Percentiles rank a stretch among this genome's conserved stretches.
phyloP scores from a whole-genome alignment of 1,140 invertebrate species.

The Olivierus martensii region DNA sequence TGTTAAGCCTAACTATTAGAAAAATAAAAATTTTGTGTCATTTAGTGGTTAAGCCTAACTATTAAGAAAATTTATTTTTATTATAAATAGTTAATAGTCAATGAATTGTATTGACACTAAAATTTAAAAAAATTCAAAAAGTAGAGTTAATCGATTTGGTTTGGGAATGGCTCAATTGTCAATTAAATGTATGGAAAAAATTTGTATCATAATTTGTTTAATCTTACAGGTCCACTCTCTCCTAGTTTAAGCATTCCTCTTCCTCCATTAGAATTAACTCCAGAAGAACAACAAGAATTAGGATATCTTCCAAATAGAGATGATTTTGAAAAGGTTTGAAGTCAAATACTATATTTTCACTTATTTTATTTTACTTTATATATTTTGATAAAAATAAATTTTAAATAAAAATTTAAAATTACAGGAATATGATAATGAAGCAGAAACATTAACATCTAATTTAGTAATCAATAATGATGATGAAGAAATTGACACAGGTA shows the following conservation, averaged over 20 bases:
- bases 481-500: conserved; percentile 69
- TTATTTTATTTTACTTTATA: conserved; percentile 19
- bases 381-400: not conserved
- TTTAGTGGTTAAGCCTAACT: too few species aligned
- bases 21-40: too few species aligned
- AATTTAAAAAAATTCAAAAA: too few species aligned
- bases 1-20: too few species aligned
- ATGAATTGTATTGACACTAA: too few species aligned
- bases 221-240: conserved; percentile 49
- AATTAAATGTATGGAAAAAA: too few species aligned
- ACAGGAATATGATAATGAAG: conserved; percentile 79
- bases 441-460: conserved; percentile 71
- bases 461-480: conserved; percentile 62
- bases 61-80: too few species aligned
- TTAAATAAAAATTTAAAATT: conserved; percentile 14
- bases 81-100: too few species aligned
- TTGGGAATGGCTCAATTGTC: too few species aligned
- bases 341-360: not conserved
- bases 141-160: too few species aligned
- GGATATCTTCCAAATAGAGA: conserved; percentile 89
- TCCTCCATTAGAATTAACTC: conserved; percentile 59
- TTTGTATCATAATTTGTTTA: not conserved
- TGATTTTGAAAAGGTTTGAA: conserved; percentile 74
- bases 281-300: conserved; percentile 61
- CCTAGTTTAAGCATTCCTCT: conserved; percentile 51